Evolutionary conservation across 2,113 vertebrate species (phyloP).

Genomic region (Hoplias malabaricus): DNA sequence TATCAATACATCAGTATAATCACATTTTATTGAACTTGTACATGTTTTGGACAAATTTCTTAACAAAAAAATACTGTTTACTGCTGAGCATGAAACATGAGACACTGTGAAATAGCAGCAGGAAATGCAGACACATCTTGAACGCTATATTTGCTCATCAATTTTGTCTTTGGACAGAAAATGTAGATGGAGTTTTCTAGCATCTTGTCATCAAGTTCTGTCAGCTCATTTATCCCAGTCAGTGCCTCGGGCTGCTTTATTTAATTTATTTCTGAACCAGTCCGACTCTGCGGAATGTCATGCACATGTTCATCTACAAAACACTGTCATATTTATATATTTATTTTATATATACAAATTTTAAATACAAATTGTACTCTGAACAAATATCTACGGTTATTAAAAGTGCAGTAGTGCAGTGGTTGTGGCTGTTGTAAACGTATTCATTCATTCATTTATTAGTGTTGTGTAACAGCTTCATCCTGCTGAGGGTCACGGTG

Average conservation of each 20-base stretch:
- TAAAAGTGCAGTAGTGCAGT: too few relatives aligned
- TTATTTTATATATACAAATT: too few relatives aligned
- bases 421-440: too few relatives aligned
- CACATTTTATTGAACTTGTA: neutral
- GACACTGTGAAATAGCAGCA: neutral
- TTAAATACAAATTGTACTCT: too few relatives aligned
- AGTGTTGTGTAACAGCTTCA: too few relatives aligned
- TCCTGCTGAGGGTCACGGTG: too few relatives aligned
- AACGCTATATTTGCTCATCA: neutral
- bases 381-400: too few relatives aligned
- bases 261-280: neutral
- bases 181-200: neutral
- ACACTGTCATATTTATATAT: too few relatives aligned
- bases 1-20: neutral
- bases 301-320: neutral
- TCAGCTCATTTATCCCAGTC: conserved; percentile 13
- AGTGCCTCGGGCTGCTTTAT: neutral
- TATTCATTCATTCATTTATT: too few relatives aligned
- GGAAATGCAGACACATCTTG: neutral
- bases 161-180: neutral
- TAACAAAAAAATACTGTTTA: neutral
- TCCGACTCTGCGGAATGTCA: neutral
- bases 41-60: neutral
- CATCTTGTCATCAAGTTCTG: conserved; percentile 9
- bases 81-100: neutral